phyloP scores from a whole-genome alignment of 2,797 vertebrate species.

The Helostoma temminkii region DNA sequence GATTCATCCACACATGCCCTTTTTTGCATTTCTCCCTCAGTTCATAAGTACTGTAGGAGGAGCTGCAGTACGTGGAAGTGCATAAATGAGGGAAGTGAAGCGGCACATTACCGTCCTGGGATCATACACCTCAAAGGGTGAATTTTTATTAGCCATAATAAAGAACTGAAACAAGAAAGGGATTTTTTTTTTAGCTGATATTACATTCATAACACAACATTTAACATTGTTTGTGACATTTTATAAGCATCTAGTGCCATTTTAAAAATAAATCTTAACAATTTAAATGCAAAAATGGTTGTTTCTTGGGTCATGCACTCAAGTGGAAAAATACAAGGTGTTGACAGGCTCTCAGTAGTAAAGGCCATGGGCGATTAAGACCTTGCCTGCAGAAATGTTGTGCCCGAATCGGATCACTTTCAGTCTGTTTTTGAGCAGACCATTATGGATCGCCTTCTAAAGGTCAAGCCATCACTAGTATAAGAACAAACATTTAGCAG shows the following conservation, averaged over 20 bases:
- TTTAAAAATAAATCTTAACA: neutral
- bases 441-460: conserved; percentile 59
- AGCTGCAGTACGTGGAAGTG: neutral
- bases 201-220: neutral
- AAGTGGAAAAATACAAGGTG: conserved; percentile 49
- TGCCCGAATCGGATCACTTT: conserved; percentile 40
- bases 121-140: neutral
- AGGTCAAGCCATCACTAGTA: conserved; percentile 60
- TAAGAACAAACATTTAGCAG: conserved; percentile 47
- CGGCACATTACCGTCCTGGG: neutral
- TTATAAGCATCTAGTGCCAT: neutral
- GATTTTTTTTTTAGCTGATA: neutral
- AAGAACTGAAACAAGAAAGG: neutral
- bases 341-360: conserved; percentile 51
- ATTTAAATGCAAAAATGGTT: conserved; percentile 9
- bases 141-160: conserved; percentile 8
- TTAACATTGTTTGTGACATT: neutral
- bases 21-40: neutral
- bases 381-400: conserved; percentile 37
- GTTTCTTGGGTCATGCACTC: conserved; percentile 17
- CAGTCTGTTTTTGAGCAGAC: conserved; percentile 34
- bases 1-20: neutral
- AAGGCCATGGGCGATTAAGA: conserved; percentile 62
- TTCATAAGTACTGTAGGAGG: neutral
- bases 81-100: neutral